Evolutionary conservation across 2,888 invertebrate genomes (phyloP), one percentile per base, ranked within the genome.

Genomic region (Trissolcus brochymenae): DNA sequence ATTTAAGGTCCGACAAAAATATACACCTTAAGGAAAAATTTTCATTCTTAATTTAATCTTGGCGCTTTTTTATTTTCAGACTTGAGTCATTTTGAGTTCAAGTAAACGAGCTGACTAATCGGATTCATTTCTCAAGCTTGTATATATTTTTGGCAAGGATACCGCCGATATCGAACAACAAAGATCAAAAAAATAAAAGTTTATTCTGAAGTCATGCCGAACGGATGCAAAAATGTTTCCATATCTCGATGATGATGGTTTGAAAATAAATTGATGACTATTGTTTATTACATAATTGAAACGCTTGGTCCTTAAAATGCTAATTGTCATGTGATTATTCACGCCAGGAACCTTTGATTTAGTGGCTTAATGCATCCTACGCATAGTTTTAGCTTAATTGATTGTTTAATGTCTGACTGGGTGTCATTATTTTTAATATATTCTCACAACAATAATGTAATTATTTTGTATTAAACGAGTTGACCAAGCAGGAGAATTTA

Each of bases 91-190:
- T 51, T 51, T 11, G 16, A 51, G 16, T 17, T 49, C 9, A 67
- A 67, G 35, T 53, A 57, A 59, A 67, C 57, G 51, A 57, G 41
- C 57, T 67, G 67, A 59, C 59, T 67, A 59, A 67, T 57, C 57
- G 29, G 7, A 57, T 59, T 16, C 53, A 21, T n/a, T 64, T 64
- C 41, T 14, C 53, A 11, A 53, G 16, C 41, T 55, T 41, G 16
- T 35, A 11, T 35, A 11, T 65, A 43, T 49, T 57, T 59, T 53
- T 67, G 67, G 56, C 65, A 35, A 56, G 14, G 46, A 17, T 56
- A 17, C 49, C 54, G 1, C 7, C 17, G 46, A 65, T 50, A 49
- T 65, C 16, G 16, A 29, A 35, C 35, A 11, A 11, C 35, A 11
- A 35, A 35, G 35, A 2, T 46, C 46, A 11, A 14, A 46, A 13